These are phyloP conservation scores for Eucera pruinosa DNA, from an alignment of 2,888 invertebrate species.

Conservation along the genomic window DNA sequence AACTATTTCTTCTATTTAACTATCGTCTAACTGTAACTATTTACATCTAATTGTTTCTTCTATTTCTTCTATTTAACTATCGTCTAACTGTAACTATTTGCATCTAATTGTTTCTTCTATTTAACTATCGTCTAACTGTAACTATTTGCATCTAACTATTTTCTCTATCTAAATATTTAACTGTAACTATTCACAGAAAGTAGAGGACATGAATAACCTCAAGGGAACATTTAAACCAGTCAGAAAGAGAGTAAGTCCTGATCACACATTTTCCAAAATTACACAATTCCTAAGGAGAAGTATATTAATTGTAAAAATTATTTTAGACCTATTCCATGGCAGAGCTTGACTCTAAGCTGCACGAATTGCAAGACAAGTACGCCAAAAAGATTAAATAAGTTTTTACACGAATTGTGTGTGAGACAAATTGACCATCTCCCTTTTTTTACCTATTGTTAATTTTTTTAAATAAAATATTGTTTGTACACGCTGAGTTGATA, in stretches of 20 bases:
- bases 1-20: too few species aligned
- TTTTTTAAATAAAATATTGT: constrained; percentile 8
- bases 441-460: not conserved
- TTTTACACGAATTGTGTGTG: not conserved
- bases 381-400: constrained; percentile 73
- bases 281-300: not conserved
- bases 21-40: too few species aligned
- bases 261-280: constrained; percentile 6
- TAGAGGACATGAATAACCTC: constrained; percentile 54
- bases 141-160: not conserved
- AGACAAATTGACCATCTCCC: not conserved
- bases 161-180: not conserved
- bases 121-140: too few species aligned
- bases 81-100: too few species aligned
- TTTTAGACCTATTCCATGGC: constrained; percentile 79
- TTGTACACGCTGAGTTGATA: not conserved
- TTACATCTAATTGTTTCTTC: not conserved
- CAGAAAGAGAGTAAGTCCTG: constrained; percentile 77
- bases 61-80: constrained; percentile 11
- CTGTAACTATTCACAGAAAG: too few species aligned
- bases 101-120: too few species aligned
- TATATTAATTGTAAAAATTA: constrained; percentile 7
- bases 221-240: constrained; percentile 62
- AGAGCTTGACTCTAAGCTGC: constrained; percentile 77
- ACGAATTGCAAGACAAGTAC: constrained; percentile 78